Base-by-base conservation (phyloP, 2,888 invertebrate genomes). In the Didymodactylos carnosus region DNA sequence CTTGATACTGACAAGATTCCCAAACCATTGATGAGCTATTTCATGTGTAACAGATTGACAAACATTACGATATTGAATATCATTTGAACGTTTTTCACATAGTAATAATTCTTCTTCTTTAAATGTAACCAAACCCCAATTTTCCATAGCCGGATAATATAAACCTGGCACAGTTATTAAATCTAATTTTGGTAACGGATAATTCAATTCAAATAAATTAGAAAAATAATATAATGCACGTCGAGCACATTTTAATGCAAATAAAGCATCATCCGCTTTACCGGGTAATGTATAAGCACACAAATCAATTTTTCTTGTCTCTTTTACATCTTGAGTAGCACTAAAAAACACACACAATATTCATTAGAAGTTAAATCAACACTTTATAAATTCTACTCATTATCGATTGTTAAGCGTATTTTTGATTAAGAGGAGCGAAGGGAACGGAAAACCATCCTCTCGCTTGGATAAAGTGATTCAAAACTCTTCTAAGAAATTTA, bases 21-120 rank as follows among this genome's bases (percentile, higher is more conserved):
- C 62, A 35, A 62, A 62, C 62, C 62, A 62, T 62, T 62, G 62
- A 62, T 62, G 62, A 35, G 62, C 62, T 29, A 62, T 62, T 62
- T 62, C 62, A 62, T 62, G 62, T 62, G 62, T 62, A 19, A 62
- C 62, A 35, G 62, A 62, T 62, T 62, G 62, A 62, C 62, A 62
- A 7, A 62, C 62, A 62, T 62, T 62, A 14, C 62, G 35, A 62
- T 62, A 62, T n/a, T 62, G 62, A 27, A 35, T 19, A 62, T 35
- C 35, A 35, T n/a, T 14, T 19, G 62, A 29, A 35, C 35, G 62
- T 19, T 62, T 35, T 35, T 62, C 62, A 62, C 35, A n/a, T 16
- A 62, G 29, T 62, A 62, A 62, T 35, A 62, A 35, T 62, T 62
- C 62, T 62, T 62, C 62, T 62, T 62, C 62, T 14, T 62, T 62